phyloP scores from a whole-genome alignment of 2,888 invertebrate genomes.

The Polyommatus icarus region DNA sequence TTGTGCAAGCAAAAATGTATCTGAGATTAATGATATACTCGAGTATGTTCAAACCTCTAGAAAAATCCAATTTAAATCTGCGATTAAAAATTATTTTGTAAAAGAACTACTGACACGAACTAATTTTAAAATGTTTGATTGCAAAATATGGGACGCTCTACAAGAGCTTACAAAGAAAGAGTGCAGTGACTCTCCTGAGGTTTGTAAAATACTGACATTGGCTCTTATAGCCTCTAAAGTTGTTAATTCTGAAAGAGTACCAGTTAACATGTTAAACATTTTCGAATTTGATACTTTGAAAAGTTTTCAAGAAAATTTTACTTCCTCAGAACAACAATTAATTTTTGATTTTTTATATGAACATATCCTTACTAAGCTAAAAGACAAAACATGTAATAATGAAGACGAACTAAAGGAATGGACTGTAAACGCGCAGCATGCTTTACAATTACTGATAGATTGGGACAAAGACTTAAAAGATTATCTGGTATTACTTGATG shows the following conservation, averaged over 20 bases:
- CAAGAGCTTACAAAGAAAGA: conserved; percentile 54
- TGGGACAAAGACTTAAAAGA: conserved; percentile 56
- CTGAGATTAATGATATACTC: conserved; percentile 49
- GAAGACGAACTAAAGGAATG: conserved; percentile 46
- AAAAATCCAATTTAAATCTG: conserved; percentile 45
- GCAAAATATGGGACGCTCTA: conserved; percentile 54
- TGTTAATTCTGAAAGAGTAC: conserved; percentile 48
- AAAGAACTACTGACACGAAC: conserved; percentile 46
- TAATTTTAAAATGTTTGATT: conserved; percentile 49
- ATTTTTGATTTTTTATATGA: conserved; percentile 55
- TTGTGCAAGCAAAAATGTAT: conserved; percentile 47
- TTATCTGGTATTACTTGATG: conserved; percentile 51
- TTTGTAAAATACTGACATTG: conserved; percentile 50
- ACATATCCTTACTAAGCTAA: conserved; percentile 44
- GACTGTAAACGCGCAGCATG: conserved; percentile 42
- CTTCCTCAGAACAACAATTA: conserved; percentile 48
- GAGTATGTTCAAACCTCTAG: conserved; percentile 52
- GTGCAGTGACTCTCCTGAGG: conserved; percentile 44
- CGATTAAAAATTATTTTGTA: conserved; percentile 47
- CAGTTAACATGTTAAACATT: conserved; percentile 51
- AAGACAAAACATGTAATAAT: conserved; percentile 42
- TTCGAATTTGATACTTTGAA: conserved; percentile 50
- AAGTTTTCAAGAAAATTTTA: conserved; percentile 47
- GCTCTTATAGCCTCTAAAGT: conserved; percentile 52
- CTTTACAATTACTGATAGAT: conserved; percentile 51